Evolutionary conservation across 2,113 vertebrate genomes (phyloP), one percentile per base, ranked within the genome.

Genomic region (Apteryx owenii): DNA sequence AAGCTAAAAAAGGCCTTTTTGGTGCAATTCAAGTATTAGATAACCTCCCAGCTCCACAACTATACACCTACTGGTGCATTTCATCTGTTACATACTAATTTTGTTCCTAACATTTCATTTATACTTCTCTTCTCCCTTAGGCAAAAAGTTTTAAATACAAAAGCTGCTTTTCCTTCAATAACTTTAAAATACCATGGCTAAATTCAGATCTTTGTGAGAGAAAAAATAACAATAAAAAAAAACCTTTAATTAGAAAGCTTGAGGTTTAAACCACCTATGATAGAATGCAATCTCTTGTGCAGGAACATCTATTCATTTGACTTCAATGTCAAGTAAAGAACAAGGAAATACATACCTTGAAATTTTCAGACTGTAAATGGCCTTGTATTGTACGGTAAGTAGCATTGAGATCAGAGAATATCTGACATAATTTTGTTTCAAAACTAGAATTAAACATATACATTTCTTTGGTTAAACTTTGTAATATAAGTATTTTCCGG

Each of bases 341-440:
- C 81, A 95, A 96, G 31, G 33, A 62, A 78, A 92, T 78, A 98
- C 98, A 88, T 99, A 99, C 99, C 99, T 99, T 99, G 89, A 99
- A 99, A 97, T 99, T 99, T 97, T 99, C 99, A 92, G 98, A 99
- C 97, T 99, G 99, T 87, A 99, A 98, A 98, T 99, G 99, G 87
- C 99, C 99, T 98, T 99, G 99, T 98, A 99, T 99, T 83, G 99
- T 98, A 98, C 99, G 99, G 97, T 99, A 99, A 50, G 99, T 99
- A 93, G 99, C 98, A 95, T 99, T 99, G 97, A 99, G 99, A 98
- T 99, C 99, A 89, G 99, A 98, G 96, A 99, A 99, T 97, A 99
- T 99, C 98, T 99, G 99, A 98, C 99, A 99, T 93, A 99, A 98
- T 96, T 99, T 99, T 95, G 98, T 98, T 98, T 99, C 99, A 98